phyloP scores from a whole-genome alignment of 92 coral and sea anemone species.

The Phenganax subtilis region DNA sequence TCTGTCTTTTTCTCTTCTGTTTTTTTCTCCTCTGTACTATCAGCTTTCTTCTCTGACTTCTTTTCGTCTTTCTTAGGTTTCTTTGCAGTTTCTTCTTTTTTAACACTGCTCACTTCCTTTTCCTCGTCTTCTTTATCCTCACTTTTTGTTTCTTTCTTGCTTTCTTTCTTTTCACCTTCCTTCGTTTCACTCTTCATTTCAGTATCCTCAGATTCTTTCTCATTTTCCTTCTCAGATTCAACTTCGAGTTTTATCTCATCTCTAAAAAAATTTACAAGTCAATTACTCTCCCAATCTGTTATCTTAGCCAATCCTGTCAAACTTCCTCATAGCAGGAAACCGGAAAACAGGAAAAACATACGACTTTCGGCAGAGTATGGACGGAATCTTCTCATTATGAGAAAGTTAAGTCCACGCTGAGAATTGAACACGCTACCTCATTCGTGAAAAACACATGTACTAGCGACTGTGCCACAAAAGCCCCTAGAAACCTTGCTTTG shows the following conservation, averaged over 20 bases:
- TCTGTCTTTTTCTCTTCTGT: constrained; percentile 53
- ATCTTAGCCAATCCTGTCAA: not conserved
- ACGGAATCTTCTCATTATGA: no score
- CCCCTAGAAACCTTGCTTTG: no score
- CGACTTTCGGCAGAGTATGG: no score
- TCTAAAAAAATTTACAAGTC: not conserved
- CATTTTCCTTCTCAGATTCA: constrained; percentile 8
- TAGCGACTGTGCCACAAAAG: no score
- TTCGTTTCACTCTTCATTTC: constrained; percentile 17
- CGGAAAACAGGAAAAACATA: no score
- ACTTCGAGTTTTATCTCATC: constrained; percentile 16
- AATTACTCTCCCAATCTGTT: not conserved
- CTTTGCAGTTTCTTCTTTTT: constrained; percentile 38
- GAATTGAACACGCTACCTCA: no score
- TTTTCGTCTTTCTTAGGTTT: constrained; percentile 34
- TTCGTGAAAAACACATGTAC: no score
- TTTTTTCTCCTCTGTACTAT: constrained; percentile 39
- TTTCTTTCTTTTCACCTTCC: constrained; percentile 14
- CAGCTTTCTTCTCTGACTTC: constrained; percentile 18
- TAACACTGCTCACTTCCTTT: constrained; percentile 9
- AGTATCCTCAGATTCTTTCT: constrained; percentile 18
- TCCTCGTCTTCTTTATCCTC: constrained; percentile 27
- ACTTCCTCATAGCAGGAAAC: no score
- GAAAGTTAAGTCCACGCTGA: no score
- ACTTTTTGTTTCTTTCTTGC: constrained; percentile 8